Evolutionary conservation across 2,113 vertebrate species (phyloP), one percentile per base, ranked within the genome.

Genomic region (Mobula birostris): DNA sequence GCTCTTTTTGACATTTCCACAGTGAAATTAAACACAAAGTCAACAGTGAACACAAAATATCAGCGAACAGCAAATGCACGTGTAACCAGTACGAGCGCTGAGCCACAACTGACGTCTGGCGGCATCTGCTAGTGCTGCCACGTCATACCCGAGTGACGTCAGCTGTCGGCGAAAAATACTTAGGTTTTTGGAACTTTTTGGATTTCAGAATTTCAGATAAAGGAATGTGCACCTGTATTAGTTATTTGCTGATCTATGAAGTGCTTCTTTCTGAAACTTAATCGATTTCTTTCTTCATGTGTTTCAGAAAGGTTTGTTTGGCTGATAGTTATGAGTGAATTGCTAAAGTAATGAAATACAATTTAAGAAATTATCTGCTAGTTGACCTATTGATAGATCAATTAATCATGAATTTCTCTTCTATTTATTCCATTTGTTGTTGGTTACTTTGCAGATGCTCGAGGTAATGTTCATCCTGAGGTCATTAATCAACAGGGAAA

Each of bases 401-500:
- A 32, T 14, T 32, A 63, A 63, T 63, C 11, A 27, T 32, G 29
- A 90, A 66, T 68, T 66, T 90, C n/a, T 66, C 61, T 66, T 88
- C 12, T 9, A 29, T 68, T 90, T 32, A 90, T 90, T 94, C 24
- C 7, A 7, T 32, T 94, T 56, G 24, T 0, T 32, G 19, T 79
- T 66, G 5, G 94, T 80, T 15, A 11, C 72, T 58, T 95, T 40
- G n/a, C 94, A 99, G 99, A 99, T 96, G 98, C 98, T 94, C 98
- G 96, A 83, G 98, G 99, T 80, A 97, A 97, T 95, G 98, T 99
- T 74, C 99, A 95, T 94, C 97, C 98, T 95, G 99, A 99, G 96
- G 98, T 99, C 95, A 98, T 97, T 95, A 99, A 99, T 95, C 98
- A 96, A 95, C 98, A 97, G 5, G 99, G 98, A 95, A 99, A 99